phyloP scores from a whole-genome alignment of 2,797 vertebrate genomes.

The Sphenodon punctatus region DNA sequence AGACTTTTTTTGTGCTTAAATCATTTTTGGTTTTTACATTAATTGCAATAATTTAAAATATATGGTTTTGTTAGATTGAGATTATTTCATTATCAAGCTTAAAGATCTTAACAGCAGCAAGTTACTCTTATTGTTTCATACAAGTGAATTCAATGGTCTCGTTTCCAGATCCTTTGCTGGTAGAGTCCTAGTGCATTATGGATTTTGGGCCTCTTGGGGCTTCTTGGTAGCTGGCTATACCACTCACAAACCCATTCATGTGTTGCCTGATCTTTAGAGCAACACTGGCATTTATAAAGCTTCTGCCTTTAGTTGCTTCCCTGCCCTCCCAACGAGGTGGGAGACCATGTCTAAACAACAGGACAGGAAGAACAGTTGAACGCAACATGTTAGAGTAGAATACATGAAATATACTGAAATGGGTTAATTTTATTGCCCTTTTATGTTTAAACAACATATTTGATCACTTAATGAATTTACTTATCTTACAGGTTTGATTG shows the following conservation, averaged over 20 bases:
- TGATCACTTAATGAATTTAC: neutral
- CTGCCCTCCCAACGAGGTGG: neutral
- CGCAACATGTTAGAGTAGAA: neutral
- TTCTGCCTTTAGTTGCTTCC: neutral
- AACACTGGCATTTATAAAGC: neutral
- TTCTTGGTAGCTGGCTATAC: neutral
- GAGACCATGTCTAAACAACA: neutral
- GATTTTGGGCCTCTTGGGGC: neutral
- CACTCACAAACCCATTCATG: neutral
- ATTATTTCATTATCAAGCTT: neutral
- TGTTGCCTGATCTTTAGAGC: neutral
- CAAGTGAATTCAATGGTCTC: neutral
- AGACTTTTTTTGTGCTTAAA: conserved; percentile 5
- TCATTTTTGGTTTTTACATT: neutral
- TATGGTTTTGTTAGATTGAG: conserved; percentile 2
- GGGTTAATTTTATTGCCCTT: too few species aligned
- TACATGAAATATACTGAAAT: too few species aligned
- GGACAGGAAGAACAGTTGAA: neutral
- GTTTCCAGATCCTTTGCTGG: neutral
- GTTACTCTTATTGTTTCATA: neutral
- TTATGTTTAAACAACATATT: neutral
- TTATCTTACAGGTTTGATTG: neutral
- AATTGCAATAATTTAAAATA: neutral
- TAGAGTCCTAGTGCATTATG: neutral
- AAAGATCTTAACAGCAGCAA: neutral